Evolutionary conservation across 2,797 vertebrate genomes (phyloP).

Genomic region (Ataeniobius toweri): DNA sequence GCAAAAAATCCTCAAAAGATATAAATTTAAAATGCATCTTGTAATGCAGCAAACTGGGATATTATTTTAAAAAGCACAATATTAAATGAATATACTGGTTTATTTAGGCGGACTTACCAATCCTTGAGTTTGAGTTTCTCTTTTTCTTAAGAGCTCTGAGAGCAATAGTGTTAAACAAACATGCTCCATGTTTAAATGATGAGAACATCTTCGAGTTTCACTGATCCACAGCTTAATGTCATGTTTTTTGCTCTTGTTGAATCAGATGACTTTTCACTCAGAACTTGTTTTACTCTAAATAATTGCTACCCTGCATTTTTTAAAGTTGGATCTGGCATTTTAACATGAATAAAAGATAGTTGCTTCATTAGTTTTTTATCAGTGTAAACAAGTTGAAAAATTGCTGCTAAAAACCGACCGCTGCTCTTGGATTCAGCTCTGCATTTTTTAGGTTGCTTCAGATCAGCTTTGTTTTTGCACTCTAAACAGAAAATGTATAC

Average conservation of each 20-base stretch:
- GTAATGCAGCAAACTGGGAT: background rate
- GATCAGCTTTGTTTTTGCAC: background rate
- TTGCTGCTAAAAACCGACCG: slow-evolving; percentile 6
- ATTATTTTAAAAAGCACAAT: background rate
- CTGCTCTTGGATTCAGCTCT: slow-evolving; percentile 18
- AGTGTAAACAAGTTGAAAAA: slow-evolving; percentile 31
- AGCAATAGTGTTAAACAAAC: slow-evolving; percentile 28
- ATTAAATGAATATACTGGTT: background rate
- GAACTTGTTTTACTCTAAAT: slow-evolving; percentile 39
- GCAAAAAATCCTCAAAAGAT: background rate
- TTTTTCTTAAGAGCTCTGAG: slow-evolving; percentile 14
- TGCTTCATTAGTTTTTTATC: slow-evolving; percentile 52
- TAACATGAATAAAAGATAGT: slow-evolving; percentile 56
- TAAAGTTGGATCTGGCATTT: slow-evolving; percentile 43
- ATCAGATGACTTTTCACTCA: slow-evolving; percentile 29
- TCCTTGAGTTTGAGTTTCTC: background rate
- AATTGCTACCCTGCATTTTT: slow-evolving; percentile 29
- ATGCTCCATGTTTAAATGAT: slow-evolving; percentile 36
- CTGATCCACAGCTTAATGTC: slow-evolving; percentile 23
- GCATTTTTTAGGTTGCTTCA: slow-evolving; percentile 9
- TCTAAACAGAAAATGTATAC: background rate
- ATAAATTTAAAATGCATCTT: background rate
- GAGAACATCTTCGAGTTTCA: slow-evolving; percentile 17
- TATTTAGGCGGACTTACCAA: too few species aligned
- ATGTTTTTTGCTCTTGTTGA: slow-evolving; percentile 31